Conservation (phyloP, 2,888 invertebrate genomes). For the Eumerus sabulonum region DNA sequence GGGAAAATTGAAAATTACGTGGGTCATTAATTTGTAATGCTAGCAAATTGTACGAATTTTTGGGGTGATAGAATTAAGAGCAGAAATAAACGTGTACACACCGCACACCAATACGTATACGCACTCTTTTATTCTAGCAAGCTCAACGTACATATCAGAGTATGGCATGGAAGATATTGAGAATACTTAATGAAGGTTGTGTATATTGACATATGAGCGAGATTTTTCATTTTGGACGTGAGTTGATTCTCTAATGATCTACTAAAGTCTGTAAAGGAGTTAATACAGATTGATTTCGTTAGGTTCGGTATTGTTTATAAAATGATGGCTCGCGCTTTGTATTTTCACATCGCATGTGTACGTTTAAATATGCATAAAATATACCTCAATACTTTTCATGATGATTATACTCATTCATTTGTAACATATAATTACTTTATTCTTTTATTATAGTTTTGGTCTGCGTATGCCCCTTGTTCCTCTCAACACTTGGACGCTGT, state of each 20-base stretch:
- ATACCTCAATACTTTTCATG: no score
- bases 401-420: no score
- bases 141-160: background rate
- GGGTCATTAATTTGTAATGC: conserved; percentile 37
- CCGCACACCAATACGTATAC: conserved; percentile 10
- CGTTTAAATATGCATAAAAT: no score
- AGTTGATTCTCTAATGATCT: no score
- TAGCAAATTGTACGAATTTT: conserved; percentile 23
- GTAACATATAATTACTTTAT: background rate
- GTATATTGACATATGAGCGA: conserved; percentile 18
- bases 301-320: background rate
- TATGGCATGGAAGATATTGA: background rate
- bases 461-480: conserved; percentile 90
- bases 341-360: no score
- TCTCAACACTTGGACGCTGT: conserved; percentile 91
- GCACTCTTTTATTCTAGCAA: background rate
- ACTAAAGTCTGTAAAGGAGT: conserved; percentile 7
- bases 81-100: conserved; percentile 10
- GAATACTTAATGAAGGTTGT: conserved; percentile 41
- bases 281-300: conserved; percentile 27
- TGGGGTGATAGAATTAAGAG: conserved; percentile 14
- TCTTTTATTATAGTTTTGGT: conserved; percentile 87
- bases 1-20: conserved; percentile 51
- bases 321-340: no score
- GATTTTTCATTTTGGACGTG: conserved; percentile 42